Conservation (phyloP, 1,140 invertebrate genomes). For the Cylas formicarius region DNA sequence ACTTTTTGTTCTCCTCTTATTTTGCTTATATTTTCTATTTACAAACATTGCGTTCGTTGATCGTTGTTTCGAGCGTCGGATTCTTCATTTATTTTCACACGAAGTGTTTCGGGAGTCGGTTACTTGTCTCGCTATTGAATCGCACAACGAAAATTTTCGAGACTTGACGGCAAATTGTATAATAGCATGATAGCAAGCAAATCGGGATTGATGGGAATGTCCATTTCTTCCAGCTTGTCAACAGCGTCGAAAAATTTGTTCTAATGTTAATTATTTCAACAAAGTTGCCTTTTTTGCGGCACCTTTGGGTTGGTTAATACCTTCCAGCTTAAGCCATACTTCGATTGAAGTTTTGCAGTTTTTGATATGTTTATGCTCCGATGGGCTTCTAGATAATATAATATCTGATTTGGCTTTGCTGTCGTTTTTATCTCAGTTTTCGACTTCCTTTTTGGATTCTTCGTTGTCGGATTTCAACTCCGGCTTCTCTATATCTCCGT, state of each 20-base stretch:
- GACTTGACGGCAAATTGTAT: too few relatives aligned
- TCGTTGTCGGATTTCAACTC: too few relatives aligned
- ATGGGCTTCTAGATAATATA: constrained; percentile 18
- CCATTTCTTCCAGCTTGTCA: too few relatives aligned
- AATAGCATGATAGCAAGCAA: too few relatives aligned
- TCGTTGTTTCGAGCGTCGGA: constrained; percentile 23
- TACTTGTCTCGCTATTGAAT: constrained; percentile 25
- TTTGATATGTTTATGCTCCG: constrained; percentile 20
- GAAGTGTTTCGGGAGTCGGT: constrained; percentile 23
- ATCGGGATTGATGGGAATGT: too few relatives aligned
- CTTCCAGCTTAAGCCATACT: constrained; percentile 26
- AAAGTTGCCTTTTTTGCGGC: constrained; percentile 24
- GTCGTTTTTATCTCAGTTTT: too few relatives aligned
- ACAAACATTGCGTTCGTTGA: neutral
- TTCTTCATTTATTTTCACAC: constrained; percentile 36
- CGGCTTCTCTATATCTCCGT: constrained; percentile 22
- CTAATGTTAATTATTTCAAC: too few relatives aligned
- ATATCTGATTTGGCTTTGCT: constrained; percentile 25
- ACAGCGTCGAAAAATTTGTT: too few relatives aligned
- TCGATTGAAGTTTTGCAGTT: constrained; percentile 22
- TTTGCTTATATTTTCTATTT: neutral
- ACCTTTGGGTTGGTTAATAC: constrained; percentile 21
- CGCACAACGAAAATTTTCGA: constrained; percentile 27
- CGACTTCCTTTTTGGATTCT: too few relatives aligned
- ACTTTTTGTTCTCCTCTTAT: too few relatives aligned